A percentile compares a stretch with the other conserved stretches of the same genome.
These are phyloP conservation scores for Pseudorasbora parva DNA, from an alignment of 2,113 vertebrate species.

Conservation along the genomic window DNA sequence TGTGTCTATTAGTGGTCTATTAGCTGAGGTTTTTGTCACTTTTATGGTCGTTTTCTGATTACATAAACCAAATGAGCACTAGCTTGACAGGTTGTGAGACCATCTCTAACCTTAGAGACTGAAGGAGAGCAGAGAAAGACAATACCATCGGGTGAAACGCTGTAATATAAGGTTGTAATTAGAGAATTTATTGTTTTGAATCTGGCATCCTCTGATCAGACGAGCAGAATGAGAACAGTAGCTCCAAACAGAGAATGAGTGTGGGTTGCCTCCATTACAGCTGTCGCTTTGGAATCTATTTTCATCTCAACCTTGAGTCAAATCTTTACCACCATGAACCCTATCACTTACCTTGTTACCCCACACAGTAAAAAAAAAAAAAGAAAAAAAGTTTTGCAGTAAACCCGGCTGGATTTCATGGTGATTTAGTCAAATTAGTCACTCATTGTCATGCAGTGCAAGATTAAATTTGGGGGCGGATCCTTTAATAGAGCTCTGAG, in stretches of 20 bases:
- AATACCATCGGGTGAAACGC: not conserved
- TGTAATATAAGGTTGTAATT: constrained; percentile 14
- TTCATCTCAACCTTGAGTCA: constrained; percentile 44
- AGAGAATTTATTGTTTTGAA: constrained; percentile 43
- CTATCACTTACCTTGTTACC: not conserved
- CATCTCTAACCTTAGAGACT: not conserved
- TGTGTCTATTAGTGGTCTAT: not conserved
- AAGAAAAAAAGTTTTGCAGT: not conserved
- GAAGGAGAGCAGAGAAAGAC: not conserved
- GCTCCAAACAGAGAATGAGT: constrained; percentile 14
- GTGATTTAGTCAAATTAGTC: not conserved
- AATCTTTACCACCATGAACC: not conserved
- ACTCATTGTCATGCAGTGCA: not conserved
- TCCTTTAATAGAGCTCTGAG: constrained; percentile 31
- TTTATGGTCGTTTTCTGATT: not conserved
- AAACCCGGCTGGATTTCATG: not conserved
- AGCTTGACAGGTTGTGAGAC: not conserved
- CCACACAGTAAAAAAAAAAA: not conserved
- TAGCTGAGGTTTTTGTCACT: not conserved
- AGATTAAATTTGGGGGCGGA: not conserved
- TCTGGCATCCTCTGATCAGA: constrained; percentile 35
- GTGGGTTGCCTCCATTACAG: constrained; percentile 36
- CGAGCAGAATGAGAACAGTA: constrained; percentile 20
- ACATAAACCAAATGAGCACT: not conserved
- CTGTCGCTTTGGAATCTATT: constrained; percentile 42